phyloP scores from a whole-genome alignment of 53 echinoderm and acorn worm genomes.

The Antedon mediterranea region DNA sequence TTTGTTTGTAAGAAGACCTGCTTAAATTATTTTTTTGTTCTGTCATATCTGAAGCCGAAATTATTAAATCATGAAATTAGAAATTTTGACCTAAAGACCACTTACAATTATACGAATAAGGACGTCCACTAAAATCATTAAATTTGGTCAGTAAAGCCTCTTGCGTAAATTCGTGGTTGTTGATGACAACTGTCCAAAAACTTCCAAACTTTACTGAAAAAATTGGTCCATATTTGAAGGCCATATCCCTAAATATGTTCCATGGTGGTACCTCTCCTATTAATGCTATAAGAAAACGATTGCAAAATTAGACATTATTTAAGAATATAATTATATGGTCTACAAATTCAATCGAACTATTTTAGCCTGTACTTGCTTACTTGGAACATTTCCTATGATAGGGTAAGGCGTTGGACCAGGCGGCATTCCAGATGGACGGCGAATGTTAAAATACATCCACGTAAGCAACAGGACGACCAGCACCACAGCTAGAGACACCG shows the following conservation, averaged over 20 bases:
- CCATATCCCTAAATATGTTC: neutral
- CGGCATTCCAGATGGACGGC: neutral
- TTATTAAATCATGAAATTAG: too few relatives aligned
- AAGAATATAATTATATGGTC: neutral
- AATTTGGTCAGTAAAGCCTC: neutral
- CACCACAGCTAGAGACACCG: neutral
- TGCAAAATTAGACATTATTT: neutral
- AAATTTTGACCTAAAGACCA: too few relatives aligned
- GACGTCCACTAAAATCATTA: neutral
- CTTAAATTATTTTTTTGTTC: too few relatives aligned
- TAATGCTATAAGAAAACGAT: neutral
- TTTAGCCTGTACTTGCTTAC: too few relatives aligned
- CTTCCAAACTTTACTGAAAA: neutral
- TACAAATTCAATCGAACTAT: neutral
- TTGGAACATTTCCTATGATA: neutral
- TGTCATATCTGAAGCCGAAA: too few relatives aligned
- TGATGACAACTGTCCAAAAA: neutral
- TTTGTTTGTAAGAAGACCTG: too few relatives aligned
- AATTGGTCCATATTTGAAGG: neutral
- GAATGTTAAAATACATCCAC: neutral
- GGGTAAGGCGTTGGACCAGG: neutral
- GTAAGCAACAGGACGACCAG: neutral
- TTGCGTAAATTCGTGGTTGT: neutral
- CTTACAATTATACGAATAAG: neutral
- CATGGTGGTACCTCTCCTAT: neutral